Percentiles rank a stretch among this genome's conserved stretches.
phyloP scores from a whole-genome alignment of 92 coral and sea anemone species.

The Phenganax subtilis region DNA sequence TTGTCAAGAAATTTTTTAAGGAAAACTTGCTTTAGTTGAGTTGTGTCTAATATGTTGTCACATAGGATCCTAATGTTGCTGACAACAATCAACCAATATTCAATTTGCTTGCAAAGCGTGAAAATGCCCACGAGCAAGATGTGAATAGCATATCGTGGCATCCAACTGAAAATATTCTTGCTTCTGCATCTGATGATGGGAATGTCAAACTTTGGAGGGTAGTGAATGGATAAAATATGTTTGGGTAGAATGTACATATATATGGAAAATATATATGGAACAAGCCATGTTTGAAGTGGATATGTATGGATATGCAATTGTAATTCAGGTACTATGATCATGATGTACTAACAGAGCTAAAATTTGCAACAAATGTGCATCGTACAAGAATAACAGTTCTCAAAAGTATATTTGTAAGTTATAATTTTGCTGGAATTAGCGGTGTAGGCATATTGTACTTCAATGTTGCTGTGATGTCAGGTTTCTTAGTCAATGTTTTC shows the following conservation, averaged over 20 bases:
- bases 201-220: conserved; percentile 86
- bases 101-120: conserved; percentile 57
- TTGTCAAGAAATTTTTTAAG: not conserved
- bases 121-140: conserved; percentile 82
- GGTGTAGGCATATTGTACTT: conserved; percentile 29
- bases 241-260: not conserved
- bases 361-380: not conserved
- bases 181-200: conserved; percentile 86
- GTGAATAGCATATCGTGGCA: conserved; percentile 88
- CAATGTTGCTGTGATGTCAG: not conserved
- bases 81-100: conserved; percentile 80
- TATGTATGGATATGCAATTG: not conserved
- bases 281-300: not conserved
- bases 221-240: conserved; percentile 7
- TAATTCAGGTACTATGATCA: not conserved
- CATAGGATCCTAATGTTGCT: conserved; percentile 55
- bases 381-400: not conserved
- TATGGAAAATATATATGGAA: not conserved
- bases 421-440: not conserved
- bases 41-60: not conserved
- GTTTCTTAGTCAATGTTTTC: not conserved
- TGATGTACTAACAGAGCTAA: not conserved
- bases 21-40: not conserved
- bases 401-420: not conserved
- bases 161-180: conserved; percentile 67